Evolutionary conservation across 64 coral and sea anemone genomes (phyloP), one percentile per base, ranked within the genome.

Genomic region (Hydrozoanthus tunicans): DNA sequence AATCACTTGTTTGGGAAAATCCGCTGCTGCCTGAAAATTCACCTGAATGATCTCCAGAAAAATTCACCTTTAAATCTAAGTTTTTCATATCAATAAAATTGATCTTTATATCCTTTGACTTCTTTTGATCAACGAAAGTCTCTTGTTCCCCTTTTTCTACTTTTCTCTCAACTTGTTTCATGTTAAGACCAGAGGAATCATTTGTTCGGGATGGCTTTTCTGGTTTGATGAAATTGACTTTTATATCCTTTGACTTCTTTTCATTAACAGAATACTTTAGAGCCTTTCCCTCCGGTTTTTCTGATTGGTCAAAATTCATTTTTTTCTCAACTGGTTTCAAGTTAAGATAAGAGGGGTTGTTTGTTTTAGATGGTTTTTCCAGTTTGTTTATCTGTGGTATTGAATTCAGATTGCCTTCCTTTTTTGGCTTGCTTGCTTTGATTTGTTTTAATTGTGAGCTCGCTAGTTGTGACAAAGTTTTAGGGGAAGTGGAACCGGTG

Each of bases 1-100:
- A 69, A 70, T 55, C 14, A 85, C 51, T 57, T 15, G 9, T 57
- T 57, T 68, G 64, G 56, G 9, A 57, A 26, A 63, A 71, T 6
- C 82, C n/a, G 56, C 56, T 56, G 53, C 51, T 23, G 3, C 55
- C 20, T 0, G 52, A 58, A 70, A 53, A 13, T 43, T 27, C 68
- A 74, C 74, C 55, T 75, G 56, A 56, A n/a, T 74, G 54, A 15
- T 55, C 32, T 58, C 74, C 84, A 2, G 54, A 60, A 74, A 43
- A 88, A 73, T 88, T 70, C 59, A 88, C 20, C 61, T 73, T 88
- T 58, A 88, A 61, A 59, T 75, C 20, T 56, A 75, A 24, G 13
- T 58, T 23, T 7, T 88, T 24, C 17, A 4, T 54, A 70, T 75
- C 56, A 74, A 26, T 88, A n/a, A 74, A 88, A 59, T 59, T 56